Conservation (phyloP, 2,888 invertebrate genomes). For the Ornithoptera alexandrae region DNA sequence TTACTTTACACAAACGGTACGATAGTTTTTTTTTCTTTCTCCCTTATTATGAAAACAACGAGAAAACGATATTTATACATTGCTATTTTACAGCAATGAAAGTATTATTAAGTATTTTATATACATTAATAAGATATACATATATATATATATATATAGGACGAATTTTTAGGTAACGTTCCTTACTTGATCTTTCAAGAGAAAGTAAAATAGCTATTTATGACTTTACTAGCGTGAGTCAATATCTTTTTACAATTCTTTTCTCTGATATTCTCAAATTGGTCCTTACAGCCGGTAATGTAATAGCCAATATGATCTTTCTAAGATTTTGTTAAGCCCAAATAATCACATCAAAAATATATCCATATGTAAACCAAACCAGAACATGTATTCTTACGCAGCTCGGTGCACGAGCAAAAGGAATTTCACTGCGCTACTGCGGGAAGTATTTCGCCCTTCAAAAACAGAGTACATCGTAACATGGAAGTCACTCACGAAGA, state of each 20-base stretch:
- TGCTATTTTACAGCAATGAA: neutral
- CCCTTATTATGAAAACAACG: neutral
- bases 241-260: too few relatives aligned
- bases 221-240: too few relatives aligned
- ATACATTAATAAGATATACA: neutral
- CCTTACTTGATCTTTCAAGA: too few relatives aligned
- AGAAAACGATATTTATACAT: neutral
- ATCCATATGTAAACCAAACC: neutral
- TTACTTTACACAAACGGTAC: neutral
- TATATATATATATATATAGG: neutral
- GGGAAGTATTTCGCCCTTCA: constrained; percentile 23
- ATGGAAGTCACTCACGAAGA: constrained; percentile 44
- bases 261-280: too few relatives aligned
- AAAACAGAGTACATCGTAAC: constrained; percentile 31
- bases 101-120: neutral
- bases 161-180: too few relatives aligned
- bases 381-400: neutral
- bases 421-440: constrained; percentile 5
- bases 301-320: too few relatives aligned
- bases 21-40: neutral
- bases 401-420: constrained; percentile 13
- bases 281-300: too few relatives aligned
- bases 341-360: too few relatives aligned
- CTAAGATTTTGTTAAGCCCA: too few relatives aligned
- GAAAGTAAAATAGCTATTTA: too few relatives aligned